A percentile compares a stretch with the other conserved stretches of the same genome.
Conservation (phyloP, 1,140 invertebrate genomes). For the Apis dorsata region DNA sequence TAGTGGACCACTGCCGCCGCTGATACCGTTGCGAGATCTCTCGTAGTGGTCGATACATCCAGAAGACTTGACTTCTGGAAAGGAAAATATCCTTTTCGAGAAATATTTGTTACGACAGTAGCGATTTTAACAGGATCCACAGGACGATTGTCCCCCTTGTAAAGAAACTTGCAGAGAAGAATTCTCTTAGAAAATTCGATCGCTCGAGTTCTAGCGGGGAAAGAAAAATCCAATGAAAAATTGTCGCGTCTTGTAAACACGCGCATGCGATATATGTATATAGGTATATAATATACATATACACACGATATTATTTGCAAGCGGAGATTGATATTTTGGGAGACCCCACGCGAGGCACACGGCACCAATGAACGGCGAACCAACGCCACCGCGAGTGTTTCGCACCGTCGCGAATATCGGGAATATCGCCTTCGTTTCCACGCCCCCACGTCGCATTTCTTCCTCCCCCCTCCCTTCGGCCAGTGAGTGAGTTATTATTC, state of each 20-base stretch:
- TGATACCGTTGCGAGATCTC: too few relatives aligned
- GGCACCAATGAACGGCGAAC: constrained; percentile 72
- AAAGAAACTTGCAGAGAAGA: too few relatives aligned
- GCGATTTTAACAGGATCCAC: too few relatives aligned
- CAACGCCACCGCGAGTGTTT: constrained; percentile 42
- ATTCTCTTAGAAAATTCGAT: background rate
- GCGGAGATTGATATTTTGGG: constrained; percentile 77
- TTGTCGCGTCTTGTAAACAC: background rate
- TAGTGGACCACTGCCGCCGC: background rate
- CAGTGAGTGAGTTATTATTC: background rate
- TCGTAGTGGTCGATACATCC: too few relatives aligned
- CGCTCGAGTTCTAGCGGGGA: background rate
- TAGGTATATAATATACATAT: constrained; percentile 41
- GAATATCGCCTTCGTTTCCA: background rate
- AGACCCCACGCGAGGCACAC: constrained; percentile 74
- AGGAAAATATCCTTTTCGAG: too few relatives aligned
- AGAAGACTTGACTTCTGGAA: too few relatives aligned
- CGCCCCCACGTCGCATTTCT: constrained; percentile 32
- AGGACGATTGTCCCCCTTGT: too few relatives aligned
- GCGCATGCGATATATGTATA: too few relatives aligned
- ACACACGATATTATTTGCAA: constrained; percentile 64
- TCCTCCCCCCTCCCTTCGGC: constrained; percentile 11
- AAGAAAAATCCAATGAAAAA: background rate
- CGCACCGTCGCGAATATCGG: constrained; percentile 43
- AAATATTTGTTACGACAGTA: too few relatives aligned